Base-by-base conservation (phyloP, 1,140 invertebrate genomes). In the Drosophila littoralis region DNA sequence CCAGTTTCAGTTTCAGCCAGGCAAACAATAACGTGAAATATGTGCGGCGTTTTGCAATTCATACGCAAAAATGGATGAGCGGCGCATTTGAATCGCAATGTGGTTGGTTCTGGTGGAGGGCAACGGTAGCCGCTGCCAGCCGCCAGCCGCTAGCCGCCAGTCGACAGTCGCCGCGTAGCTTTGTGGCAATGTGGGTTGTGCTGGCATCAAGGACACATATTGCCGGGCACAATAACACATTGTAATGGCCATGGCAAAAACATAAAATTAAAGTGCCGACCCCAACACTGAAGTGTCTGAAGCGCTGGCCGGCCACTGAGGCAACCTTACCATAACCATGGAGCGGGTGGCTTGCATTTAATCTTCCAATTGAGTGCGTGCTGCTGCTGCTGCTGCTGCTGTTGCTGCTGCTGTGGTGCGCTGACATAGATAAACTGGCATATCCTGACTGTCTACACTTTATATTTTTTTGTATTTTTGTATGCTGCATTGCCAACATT, bases 31-130 rank as follows among this genome's bases (percentile, higher is more conserved):
- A 88, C 84, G 84, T 89, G 84, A 89, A 89, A 89, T 90, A 89
- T 89, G 84, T 89, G 84, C 85, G 84, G 85, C 85, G 84, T 89
- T 89, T 89, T 89, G 85, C 84, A 89, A 89, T 89, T 89, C 84
- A 89, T 89, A 89, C 84, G 84, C 84, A 89, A 89, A 89, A 89
- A 89, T 83, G 79, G 79, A 79, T 88, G 79, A 86, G 78, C 82
- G 84, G 84, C 83, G 61, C 65, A 88, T 86, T 86, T 86, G 83
- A 86, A 88, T 79, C 61, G 83, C 68, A 79, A 73, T 73, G 64
- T 63, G 81, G 71, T 51, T n/a, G 8, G 38, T 43, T 35, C 51
- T 10, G 52, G 42, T 12, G 32, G 36, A 51, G 46, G 57, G 46
- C 71, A 69, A 84, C 81, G 79, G 81, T 84, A 84, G 81, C 77